These are phyloP conservation scores for Eupithecia exiguata DNA, from an alignment of 2,888 invertebrate species.

Conservation along the genomic window DNA sequence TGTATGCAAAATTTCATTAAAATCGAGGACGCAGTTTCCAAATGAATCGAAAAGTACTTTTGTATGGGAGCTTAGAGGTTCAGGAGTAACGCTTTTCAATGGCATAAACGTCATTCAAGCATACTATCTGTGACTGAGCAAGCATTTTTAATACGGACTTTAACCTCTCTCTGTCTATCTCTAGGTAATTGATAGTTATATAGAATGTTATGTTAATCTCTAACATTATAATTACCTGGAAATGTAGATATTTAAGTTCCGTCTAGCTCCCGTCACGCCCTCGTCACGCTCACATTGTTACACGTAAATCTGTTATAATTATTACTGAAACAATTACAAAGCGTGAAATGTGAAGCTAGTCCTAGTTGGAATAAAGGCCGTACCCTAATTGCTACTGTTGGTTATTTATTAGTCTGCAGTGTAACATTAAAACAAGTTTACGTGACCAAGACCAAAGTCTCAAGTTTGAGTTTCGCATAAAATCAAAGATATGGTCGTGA, in stretches of 20 bases:
- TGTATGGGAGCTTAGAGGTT: too few relatives aligned
- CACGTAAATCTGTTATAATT: neutral
- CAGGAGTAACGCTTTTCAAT: too few relatives aligned
- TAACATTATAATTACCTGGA: neutral
- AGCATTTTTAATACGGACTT: too few relatives aligned
- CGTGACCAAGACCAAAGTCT: slow-evolving; percentile 12
- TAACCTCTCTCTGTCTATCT: too few relatives aligned
- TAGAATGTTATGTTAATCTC: neutral
- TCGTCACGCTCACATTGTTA: neutral
- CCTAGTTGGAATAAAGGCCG: neutral
- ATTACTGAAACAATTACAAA: neutral
- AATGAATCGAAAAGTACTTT: too few relatives aligned
- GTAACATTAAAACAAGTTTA: slow-evolving; percentile 5
- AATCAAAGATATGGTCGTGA: slow-evolving; percentile 23
- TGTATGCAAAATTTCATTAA: too few relatives aligned
- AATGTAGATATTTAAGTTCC: neutral
- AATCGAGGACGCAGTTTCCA: too few relatives aligned
- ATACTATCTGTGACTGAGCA: too few relatives aligned
- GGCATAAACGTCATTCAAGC: too few relatives aligned
- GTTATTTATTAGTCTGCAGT: slow-evolving; percentile 16
- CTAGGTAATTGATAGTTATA: too few relatives aligned
- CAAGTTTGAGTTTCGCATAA: slow-evolving; percentile 18
- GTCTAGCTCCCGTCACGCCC: neutral
- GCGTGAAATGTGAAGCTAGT: slow-evolving; percentile 8
- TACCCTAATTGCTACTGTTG: slow-evolving; percentile 11